phyloP scores from a whole-genome alignment of 35 echinoderm and acorn worm species.

The Heliocidaris tuberculata region DNA sequence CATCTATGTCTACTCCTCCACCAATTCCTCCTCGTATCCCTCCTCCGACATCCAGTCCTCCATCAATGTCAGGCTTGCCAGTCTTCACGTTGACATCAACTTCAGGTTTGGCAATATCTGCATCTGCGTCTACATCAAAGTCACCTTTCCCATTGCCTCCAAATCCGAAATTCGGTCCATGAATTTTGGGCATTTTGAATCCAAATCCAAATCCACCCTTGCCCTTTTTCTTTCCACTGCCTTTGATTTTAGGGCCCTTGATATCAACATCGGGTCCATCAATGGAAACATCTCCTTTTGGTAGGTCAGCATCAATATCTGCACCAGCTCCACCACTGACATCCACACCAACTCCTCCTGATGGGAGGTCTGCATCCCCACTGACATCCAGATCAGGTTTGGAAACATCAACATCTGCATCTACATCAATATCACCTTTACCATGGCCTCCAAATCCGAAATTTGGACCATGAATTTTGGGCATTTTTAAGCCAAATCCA shows the following conservation, averaged over 20 bases:
- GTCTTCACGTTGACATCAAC: too few species aligned
- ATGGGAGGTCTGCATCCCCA: background rate
- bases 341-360: background rate
- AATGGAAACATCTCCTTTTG: background rate
- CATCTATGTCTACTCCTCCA: constrained; percentile 32
- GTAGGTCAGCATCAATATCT: background rate
- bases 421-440: background rate
- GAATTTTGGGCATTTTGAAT: too few species aligned
- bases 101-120: too few species aligned
- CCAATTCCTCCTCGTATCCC: constrained; percentile 31
- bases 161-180: background rate
- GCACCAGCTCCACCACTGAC: background rate
- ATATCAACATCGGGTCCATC: background rate
- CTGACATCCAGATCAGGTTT: background rate
- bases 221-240: background rate
- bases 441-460: too few species aligned
- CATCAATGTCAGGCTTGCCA: too few species aligned
- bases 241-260: background rate
- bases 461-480: too few species aligned
- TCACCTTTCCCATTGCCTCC: constrained; percentile 23
- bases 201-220: constrained; percentile 1
- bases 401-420: background rate
- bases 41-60: background rate
- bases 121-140: background rate
- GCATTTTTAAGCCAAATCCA: too few species aligned